Evolutionary conservation across 2,113 vertebrate genomes (phyloP).

Genomic region (Anoura caudifer): DNA sequence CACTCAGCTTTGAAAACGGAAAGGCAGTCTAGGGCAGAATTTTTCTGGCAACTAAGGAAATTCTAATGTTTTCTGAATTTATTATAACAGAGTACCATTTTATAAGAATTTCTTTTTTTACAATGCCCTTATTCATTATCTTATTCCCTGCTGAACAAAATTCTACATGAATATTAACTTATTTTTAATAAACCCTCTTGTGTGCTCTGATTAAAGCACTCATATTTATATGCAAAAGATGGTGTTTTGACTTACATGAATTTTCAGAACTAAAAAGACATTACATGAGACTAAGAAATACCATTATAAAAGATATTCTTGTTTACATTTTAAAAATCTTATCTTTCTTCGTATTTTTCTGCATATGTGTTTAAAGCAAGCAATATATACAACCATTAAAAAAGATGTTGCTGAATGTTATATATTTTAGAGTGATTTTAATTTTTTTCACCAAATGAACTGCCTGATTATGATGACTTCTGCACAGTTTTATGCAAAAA

Average conservation of each 20-base stretch:
- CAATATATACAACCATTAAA: background rate
- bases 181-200: background rate
- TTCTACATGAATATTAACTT: background rate
- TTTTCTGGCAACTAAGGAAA: background rate
- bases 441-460: background rate
- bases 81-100: background rate
- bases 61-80: constrained; percentile 2
- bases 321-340: background rate
- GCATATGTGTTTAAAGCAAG: background rate
- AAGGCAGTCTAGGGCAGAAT: background rate
- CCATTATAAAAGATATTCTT: background rate
- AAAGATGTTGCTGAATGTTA: background rate
- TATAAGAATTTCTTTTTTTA: background rate
- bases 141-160: background rate
- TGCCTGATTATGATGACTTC: background rate
- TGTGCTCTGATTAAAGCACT: background rate
- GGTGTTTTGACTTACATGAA: background rate
- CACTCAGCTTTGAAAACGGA: constrained; percentile 18
- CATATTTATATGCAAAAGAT: background rate
- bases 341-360: background rate
- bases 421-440: background rate
- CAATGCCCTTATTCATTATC: background rate
- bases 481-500: background rate
- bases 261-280: constrained; percentile 1
- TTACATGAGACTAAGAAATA: background rate